Conservation (phyloP, 1,140 invertebrate genomes). For the Zaprionus capensis region DNA sequence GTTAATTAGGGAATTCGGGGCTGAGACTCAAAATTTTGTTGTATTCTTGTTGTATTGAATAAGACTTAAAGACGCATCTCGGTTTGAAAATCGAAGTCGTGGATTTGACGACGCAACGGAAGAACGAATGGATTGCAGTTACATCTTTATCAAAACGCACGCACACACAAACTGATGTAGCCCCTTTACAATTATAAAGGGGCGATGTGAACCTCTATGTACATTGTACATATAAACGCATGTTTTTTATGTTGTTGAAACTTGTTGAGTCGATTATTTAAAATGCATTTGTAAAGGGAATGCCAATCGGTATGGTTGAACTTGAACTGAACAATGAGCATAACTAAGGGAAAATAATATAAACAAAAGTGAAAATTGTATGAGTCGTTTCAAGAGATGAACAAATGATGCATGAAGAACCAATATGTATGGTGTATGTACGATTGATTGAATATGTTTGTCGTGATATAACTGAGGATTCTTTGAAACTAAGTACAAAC, state of each 20-base stretch:
- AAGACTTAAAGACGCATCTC: conserved; percentile 46
- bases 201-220: conserved; percentile 1
- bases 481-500: conserved; percentile 85
- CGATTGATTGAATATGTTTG: conserved; percentile 38
- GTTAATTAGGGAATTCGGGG: conserved; percentile 45
- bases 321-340: conserved; percentile 19
- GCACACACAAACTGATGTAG: conserved; percentile 24
- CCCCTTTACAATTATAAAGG: conserved; percentile 3
- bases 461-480: conserved; percentile 66
- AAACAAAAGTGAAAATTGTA: conserved; percentile 31
- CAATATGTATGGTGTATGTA: conserved; percentile 53
- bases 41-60: conserved; percentile 21
- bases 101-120: conserved; percentile 75
- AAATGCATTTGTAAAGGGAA: conserved; percentile 26
- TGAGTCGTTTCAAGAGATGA: conserved; percentile 46
- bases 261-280: conserved; percentile 34
- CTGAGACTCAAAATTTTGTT: conserved; percentile 31
- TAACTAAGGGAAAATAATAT: conserved; percentile 22
- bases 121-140: conserved; percentile 54
- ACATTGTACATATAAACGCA: conserved; percentile 37
- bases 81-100: conserved; percentile 77
- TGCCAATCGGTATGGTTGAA: conserved; percentile 53
- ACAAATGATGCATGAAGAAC: conserved; percentile 66
- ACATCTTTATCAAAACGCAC: conserved; percentile 3
- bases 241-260: conserved; percentile 26